Percentiles rank a stretch among this genome's conserved stretches.
phyloP scores from a whole-genome alignment of 1,140 invertebrate genomes.

The Drosophila subpulchrella region DNA sequence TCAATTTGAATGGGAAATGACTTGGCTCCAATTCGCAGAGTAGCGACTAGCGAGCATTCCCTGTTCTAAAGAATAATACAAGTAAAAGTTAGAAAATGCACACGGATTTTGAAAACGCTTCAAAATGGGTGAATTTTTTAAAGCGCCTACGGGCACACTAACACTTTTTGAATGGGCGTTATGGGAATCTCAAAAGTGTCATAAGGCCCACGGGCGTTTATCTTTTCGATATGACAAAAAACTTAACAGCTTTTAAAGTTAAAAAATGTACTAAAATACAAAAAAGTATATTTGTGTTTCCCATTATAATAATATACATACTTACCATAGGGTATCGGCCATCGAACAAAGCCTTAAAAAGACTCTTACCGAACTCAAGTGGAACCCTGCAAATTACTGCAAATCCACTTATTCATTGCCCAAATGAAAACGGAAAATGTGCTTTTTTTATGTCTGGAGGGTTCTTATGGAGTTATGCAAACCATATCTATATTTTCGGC shows the following conservation, averaged over 20 bases:
- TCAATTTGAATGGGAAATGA: constrained; percentile 35
- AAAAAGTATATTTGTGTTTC: no score
- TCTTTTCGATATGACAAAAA: no score
- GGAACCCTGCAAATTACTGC: constrained; percentile 16
- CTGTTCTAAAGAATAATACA: not conserved
- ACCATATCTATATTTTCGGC: constrained; percentile 25
- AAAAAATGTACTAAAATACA: no score
- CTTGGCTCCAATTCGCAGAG: not conserved
- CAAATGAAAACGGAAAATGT: constrained; percentile 24
- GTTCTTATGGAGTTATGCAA: constrained; percentile 16
- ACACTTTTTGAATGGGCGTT: no score
- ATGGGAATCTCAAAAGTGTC: no score
- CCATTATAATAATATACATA: not conserved
- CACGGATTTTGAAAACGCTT: not conserved
- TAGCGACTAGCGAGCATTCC: not conserved
- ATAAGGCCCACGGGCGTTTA: no score
- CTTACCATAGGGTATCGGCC: not conserved
- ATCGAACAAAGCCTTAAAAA: not conserved
- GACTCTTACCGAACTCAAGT: constrained; percentile 10
- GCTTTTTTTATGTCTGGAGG: not conserved
- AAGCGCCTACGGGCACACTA: no score
- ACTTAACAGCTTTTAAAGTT: no score
- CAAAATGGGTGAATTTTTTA: no score
- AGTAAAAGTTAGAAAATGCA: not conserved
- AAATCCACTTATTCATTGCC: constrained; percentile 40